Conservation (phyloP, 2,797 vertebrate genomes). For the Gallinago stenura region DNA sequence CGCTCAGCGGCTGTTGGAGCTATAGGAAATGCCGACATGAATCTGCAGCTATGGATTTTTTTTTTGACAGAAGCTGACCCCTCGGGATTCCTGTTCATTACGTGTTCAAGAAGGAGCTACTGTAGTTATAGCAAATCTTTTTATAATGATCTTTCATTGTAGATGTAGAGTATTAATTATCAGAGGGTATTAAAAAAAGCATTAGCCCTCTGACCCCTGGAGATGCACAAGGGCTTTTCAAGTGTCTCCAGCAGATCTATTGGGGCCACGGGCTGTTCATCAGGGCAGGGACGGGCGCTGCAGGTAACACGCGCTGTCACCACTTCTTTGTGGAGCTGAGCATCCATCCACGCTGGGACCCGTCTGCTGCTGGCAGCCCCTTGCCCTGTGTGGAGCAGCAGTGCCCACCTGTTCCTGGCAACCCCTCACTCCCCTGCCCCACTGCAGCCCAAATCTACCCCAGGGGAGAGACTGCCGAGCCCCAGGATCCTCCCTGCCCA, state of each 20-base stretch:
- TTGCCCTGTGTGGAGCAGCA: fast-evolving
- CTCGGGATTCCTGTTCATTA: constrained; percentile 34
- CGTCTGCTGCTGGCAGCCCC: not conserved
- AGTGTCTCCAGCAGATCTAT: not conserved
- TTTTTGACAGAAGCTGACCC: constrained; percentile 54
- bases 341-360: fast-evolving
- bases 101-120: constrained; percentile 7
- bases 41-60: constrained; percentile 53
- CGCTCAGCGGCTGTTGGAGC: not conserved
- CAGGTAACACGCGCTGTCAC: not conserved
- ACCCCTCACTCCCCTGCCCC: not conserved
- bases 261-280: fast-evolving
- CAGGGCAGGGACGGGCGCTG: not conserved
- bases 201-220: constrained; percentile 2
- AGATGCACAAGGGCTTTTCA: not conserved
- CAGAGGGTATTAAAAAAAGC: constrained; percentile 37
- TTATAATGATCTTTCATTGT: constrained; percentile 52
- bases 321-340: fast-evolving
- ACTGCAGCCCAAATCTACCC: not conserved
- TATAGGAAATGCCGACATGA: not conserved
- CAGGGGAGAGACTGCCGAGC: fast-evolving
- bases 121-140: constrained; percentile 42
- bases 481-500: not conserved
- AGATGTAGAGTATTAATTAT: constrained; percentile 59
- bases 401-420: not conserved